phyloP scores from a whole-genome alignment of 2,113 vertebrate genomes.

The Grantiella picta region DNA sequence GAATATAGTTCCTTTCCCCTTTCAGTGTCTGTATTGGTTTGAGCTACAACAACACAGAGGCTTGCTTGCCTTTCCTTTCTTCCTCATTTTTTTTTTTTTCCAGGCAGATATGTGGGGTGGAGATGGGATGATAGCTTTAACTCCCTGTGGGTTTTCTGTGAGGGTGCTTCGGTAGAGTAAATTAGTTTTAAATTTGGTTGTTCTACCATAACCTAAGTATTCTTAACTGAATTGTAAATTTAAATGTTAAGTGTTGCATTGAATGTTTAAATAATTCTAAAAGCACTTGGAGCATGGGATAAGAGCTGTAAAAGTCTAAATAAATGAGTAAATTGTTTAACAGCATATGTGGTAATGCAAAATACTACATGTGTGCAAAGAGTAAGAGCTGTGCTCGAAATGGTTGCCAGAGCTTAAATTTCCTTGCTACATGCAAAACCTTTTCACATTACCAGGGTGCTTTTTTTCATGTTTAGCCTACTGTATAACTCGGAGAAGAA shows the following conservation, averaged over 20 bases:
- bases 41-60: not conserved
- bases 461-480: not conserved
- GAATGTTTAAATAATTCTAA: constrained; percentile 64
- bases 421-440: constrained; percentile 5
- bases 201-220: constrained; percentile 53
- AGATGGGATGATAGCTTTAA: not conserved
- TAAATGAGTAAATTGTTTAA: constrained; percentile 59
- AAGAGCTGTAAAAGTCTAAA: constrained; percentile 61
- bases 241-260: constrained; percentile 56
- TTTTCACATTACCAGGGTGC: not conserved
- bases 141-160: constrained; percentile 39
- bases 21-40: not conserved
- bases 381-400: not conserved
- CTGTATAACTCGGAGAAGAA: constrained; percentile 40
- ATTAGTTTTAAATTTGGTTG: constrained; percentile 57
- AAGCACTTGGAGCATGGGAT: constrained; percentile 60
- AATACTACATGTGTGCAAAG: constrained; percentile 46
- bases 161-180: constrained; percentile 22
- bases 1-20: not conserved
- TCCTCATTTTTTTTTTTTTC: not conserved
- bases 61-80: not conserved
- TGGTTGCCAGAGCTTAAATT: constrained; percentile 47
- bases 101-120: not conserved
- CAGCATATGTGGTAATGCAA: constrained; percentile 57
- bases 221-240: constrained; percentile 65